Evolutionary conservation across 1,140 invertebrate genomes (phyloP).

Genomic region (Camponotus pennsylvanicus): DNA sequence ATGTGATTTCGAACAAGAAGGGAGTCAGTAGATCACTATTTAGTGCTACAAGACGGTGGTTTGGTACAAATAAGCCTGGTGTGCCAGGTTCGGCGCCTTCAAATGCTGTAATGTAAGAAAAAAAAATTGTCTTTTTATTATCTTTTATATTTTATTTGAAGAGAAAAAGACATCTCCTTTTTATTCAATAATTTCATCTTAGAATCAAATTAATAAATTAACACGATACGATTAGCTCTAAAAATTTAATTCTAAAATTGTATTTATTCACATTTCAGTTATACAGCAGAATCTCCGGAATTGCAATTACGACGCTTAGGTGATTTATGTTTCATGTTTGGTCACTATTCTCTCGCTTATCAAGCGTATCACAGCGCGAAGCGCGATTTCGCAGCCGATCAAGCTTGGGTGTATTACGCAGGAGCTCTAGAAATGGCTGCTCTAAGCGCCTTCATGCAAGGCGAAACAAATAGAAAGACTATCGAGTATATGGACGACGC

Average conservation of each 20-base stretch:
- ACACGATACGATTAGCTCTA: not conserved
- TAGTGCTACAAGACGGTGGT: constrained; percentile 97
- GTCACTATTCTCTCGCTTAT: constrained; percentile 96
- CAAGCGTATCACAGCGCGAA: constrained; percentile 98
- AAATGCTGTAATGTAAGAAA: constrained; percentile 92
- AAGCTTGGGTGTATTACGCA: constrained; percentile 98
- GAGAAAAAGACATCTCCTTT: not conserved
- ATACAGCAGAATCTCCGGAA: constrained; percentile 96
- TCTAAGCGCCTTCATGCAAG: constrained; percentile 96
- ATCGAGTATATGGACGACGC: constrained; percentile 97
- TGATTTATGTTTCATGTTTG: constrained; percentile 98
- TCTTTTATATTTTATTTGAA: constrained; percentile 1
- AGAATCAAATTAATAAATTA: not conserved
- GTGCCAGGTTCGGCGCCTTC: constrained; percentile 88
- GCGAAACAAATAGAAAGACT: constrained; percentile 91
- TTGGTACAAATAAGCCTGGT: constrained; percentile 95
- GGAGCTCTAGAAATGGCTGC: constrained; percentile 98
- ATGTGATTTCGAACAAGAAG: constrained; percentile 95
- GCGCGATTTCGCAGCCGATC: constrained; percentile 97
- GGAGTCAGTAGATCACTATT: constrained; percentile 96
- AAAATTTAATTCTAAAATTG: not conserved
- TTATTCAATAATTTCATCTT: not conserved
- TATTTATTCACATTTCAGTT: constrained; percentile 86
- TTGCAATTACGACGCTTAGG: constrained; percentile 96
- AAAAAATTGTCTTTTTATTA: not conserved